phyloP scores from a whole-genome alignment of 2,888 invertebrate species.

The Cryptus viduatorius region DNA sequence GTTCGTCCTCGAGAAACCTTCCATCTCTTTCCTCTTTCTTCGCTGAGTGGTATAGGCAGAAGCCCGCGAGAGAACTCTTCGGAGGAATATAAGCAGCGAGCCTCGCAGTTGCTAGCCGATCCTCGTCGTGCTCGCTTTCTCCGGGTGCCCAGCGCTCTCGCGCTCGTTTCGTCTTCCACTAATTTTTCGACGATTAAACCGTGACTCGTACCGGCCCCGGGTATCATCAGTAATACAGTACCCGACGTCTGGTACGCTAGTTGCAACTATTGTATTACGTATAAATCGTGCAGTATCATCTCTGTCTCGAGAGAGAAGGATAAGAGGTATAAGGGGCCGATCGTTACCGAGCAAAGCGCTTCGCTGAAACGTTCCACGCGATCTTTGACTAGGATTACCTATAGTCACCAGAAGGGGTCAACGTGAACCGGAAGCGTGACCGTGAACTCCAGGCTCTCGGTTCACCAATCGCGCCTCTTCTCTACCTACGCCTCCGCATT shows the following conservation, averaged over 20 bases:
- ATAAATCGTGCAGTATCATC: not conserved
- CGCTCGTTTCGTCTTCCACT: slow-evolving; percentile 8
- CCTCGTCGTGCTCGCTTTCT: slow-evolving; percentile 67
- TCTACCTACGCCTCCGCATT: slow-evolving; percentile 7
- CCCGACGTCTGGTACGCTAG: not conserved
- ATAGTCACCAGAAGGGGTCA: slow-evolving; percentile 57
- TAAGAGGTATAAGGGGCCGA: slow-evolving; percentile 12
- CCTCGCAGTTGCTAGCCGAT: slow-evolving; percentile 68
- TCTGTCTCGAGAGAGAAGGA: slow-evolving; percentile 16
- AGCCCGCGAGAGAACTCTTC: slow-evolving; percentile 43
- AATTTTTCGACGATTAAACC: slow-evolving; percentile 32
- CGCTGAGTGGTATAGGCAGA: slow-evolving; percentile 30
- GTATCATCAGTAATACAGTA: slow-evolving; percentile 11
- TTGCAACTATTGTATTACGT: slow-evolving; percentile 16
- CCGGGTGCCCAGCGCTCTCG: slow-evolving; percentile 45
- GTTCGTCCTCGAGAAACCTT: slow-evolving; percentile 60
- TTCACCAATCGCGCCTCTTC: slow-evolving; percentile 33
- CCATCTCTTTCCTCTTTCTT: slow-evolving; percentile 50
- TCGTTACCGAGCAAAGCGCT: slow-evolving; percentile 23
- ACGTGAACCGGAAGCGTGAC: slow-evolving; percentile 68
- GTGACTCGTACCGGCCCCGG: not conserved
- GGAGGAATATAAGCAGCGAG: slow-evolving; percentile 52
- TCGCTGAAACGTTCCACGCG: not conserved
- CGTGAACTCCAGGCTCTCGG: slow-evolving; percentile 60
- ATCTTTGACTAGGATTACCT: slow-evolving; percentile 14